These are phyloP conservation scores for Hypomesus transpacificus DNA, from an alignment of 2,113 vertebrate genomes.

Conservation along the genomic window DNA sequence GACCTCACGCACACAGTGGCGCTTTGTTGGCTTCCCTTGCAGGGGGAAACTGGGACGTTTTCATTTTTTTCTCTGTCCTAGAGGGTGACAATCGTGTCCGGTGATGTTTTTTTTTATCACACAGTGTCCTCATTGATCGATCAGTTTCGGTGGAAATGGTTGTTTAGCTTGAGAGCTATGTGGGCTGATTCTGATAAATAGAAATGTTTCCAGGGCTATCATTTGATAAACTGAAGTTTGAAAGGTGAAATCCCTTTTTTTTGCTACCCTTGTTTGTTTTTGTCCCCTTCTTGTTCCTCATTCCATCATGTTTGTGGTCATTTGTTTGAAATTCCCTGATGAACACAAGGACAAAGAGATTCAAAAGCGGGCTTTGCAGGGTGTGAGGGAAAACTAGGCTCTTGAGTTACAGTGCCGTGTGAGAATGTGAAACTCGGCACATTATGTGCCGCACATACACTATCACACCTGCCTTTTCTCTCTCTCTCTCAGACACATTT, in stretches of 20 bases:
- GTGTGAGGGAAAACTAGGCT: constrained; percentile 11
- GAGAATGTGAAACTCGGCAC: constrained; percentile 29
- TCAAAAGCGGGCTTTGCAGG: constrained; percentile 26
- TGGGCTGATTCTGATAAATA: not conserved
- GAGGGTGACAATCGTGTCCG: not conserved
- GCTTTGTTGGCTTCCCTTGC: constrained; percentile 8
- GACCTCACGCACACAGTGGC: constrained; percentile 11
- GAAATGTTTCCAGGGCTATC: not conserved
- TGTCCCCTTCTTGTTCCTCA: constrained; percentile 48
- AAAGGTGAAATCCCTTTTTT: not conserved
- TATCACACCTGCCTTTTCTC: not conserved
- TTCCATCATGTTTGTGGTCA: constrained; percentile 44
- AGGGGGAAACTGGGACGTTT: not conserved
- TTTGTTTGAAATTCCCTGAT: constrained; percentile 45
- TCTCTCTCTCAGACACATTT: not conserved
- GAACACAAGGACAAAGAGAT: constrained; percentile 33
- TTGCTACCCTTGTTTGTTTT: constrained; percentile 24
- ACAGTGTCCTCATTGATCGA: not conserved
- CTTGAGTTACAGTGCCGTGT: constrained; percentile 31
- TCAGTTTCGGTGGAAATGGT: not conserved
- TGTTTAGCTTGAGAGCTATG: not conserved
- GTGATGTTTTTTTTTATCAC: not conserved
- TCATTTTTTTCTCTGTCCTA: not conserved
- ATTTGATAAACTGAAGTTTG: not conserved
- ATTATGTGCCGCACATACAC: too few species aligned